These are phyloP conservation scores for Hofmannophila pseudospretella DNA, from an alignment of 2,888 invertebrate species.

Conservation along the genomic window DNA sequence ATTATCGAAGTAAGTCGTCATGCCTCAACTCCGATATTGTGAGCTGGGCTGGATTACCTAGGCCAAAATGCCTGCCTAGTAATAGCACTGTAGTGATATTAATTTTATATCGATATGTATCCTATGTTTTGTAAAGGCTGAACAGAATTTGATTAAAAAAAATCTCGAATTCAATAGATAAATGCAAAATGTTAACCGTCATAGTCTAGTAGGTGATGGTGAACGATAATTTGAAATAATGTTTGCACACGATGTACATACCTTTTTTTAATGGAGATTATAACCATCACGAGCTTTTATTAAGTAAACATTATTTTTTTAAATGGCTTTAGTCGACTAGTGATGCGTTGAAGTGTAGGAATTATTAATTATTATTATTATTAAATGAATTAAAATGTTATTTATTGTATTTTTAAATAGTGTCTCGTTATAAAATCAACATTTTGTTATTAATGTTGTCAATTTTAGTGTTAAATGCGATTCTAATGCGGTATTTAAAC, in stretches of 20 bases:
- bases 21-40: too few relatives aligned
- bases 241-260: slow-evolving; percentile 8
- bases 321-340: slow-evolving; percentile 9
- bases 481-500: slow-evolving; percentile 13
- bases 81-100: too few relatives aligned
- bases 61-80: too few relatives aligned
- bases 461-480: slow-evolving; percentile 18
- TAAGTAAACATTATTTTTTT: slow-evolving; percentile 9
- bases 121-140: too few relatives aligned
- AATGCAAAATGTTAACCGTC: not conserved
- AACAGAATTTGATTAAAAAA: slow-evolving; percentile 1
- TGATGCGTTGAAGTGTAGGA: slow-evolving; percentile 1
- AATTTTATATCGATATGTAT: too few relatives aligned
- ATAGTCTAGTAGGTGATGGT: not conserved
- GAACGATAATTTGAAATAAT: not conserved
- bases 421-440: slow-evolving; percentile 9
- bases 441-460: slow-evolving; percentile 16
- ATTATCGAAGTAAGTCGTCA: too few relatives aligned
- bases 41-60: too few relatives aligned
- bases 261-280: slow-evolving; percentile 8
- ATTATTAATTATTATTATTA: slow-evolving; percentile 7
- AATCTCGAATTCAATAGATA: slow-evolving; percentile 4
- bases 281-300: slow-evolving; percentile 14
- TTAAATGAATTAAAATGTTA: slow-evolving; percentile 11
- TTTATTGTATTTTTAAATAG: slow-evolving; percentile 17